These are phyloP conservation scores for Salvator merianae DNA, from an alignment of 2,113 vertebrate genomes.

Conservation along the genomic window DNA sequence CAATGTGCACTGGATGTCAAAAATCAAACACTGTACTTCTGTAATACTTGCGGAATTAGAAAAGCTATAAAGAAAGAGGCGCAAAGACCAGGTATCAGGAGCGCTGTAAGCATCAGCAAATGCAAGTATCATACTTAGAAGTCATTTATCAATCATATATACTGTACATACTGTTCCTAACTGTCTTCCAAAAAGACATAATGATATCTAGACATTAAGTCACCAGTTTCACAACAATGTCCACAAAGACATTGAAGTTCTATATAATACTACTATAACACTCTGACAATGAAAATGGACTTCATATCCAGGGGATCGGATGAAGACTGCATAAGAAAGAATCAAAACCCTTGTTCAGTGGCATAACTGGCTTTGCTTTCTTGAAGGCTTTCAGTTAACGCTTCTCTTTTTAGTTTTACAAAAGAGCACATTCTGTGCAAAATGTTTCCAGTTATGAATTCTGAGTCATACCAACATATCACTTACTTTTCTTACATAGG, in stretches of 20 bases:
- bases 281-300: slow-evolving; percentile 81
- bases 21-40: slow-evolving; percentile 73
- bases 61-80: slow-evolving; percentile 70
- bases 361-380: slow-evolving; percentile 75
- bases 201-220: slow-evolving; percentile 82
- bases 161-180: slow-evolving; percentile 82
- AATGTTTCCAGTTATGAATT: slow-evolving; percentile 55
- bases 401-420: slow-evolving; percentile 11
- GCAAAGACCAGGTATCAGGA: slow-evolving; percentile 72
- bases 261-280: slow-evolving; percentile 86
- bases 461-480: slow-evolving; percentile 54
- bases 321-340: slow-evolving; percentile 78
- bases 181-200: slow-evolving; percentile 83
- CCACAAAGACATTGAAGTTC: slow-evolving; percentile 85
- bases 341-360: slow-evolving; percentile 71
- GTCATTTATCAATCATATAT: slow-evolving; percentile 77
- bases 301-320: slow-evolving; percentile 79
- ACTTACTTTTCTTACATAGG: slow-evolving; percentile 40
- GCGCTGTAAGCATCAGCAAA: slow-evolving; percentile 78
- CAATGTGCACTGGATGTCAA: slow-evolving; percentile 60
- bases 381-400: slow-evolving; percentile 75
- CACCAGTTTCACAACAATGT: slow-evolving; percentile 83
- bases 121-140: slow-evolving; percentile 75
- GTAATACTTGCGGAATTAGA: slow-evolving; percentile 69
- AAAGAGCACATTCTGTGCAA: slow-evolving; percentile 58